These are phyloP conservation scores for Empidonax traillii DNA, from an alignment of 2,113 vertebrate species.

Conservation along the genomic window DNA sequence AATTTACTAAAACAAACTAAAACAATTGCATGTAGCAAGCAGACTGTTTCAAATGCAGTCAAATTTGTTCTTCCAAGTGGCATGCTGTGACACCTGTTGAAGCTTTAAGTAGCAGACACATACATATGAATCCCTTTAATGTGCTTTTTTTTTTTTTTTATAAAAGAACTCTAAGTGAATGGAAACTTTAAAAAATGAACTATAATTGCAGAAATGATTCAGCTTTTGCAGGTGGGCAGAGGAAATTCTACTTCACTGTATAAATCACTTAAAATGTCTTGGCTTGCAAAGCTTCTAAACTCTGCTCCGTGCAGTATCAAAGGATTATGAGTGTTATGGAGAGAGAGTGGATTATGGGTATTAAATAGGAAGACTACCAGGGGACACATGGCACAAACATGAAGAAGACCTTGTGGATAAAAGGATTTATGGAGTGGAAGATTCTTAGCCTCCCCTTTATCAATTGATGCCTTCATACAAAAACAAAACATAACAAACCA, in stretches of 20 bases:
- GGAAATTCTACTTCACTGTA: constrained; percentile 33
- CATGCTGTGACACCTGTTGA: background rate
- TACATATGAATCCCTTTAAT: background rate
- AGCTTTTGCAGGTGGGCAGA: constrained; percentile 42
- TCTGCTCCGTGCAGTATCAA: background rate
- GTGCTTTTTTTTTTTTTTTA: background rate
- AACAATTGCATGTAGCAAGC: background rate
- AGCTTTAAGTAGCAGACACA: background rate
- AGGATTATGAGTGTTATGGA: background rate
- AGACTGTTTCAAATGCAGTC: background rate
- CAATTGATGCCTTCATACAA: background rate
- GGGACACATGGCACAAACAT: background rate
- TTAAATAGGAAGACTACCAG: constrained; percentile 20
- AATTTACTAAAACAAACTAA: background rate
- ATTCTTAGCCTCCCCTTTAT: background rate
- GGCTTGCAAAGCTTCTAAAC: background rate
- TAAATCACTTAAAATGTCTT: constrained; percentile 10
- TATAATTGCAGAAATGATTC: background rate
- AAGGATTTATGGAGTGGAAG: background rate
- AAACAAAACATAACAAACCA: no score
- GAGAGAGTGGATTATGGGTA: background rate
- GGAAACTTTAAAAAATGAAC: constrained; percentile 23
- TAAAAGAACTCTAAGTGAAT: background rate
- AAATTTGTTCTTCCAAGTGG: background rate
- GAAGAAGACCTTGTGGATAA: constrained; percentile 31